phyloP scores from a whole-genome alignment of 1,140 invertebrate species.

The Atopsyche davidsoni region DNA sequence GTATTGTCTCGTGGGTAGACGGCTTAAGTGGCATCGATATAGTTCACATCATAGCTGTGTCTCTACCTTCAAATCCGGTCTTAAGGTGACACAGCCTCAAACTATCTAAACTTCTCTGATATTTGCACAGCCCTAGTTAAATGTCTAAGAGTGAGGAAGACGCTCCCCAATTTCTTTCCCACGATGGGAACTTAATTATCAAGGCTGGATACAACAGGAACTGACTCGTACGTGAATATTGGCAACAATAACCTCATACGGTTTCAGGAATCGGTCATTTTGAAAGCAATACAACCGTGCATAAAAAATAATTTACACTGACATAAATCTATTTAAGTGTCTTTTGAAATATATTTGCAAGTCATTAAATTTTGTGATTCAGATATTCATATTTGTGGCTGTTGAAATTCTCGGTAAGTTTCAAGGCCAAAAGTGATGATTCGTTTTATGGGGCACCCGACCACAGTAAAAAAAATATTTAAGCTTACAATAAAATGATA shows the following conservation, averaged over 20 bases:
- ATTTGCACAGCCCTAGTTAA: too few relatives aligned
- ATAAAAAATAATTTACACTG: neutral
- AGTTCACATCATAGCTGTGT: too few relatives aligned
- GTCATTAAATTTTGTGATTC: neutral
- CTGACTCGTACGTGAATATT: conserved; percentile 16
- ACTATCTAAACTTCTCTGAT: too few relatives aligned
- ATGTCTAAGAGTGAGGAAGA: neutral
- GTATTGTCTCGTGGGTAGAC: too few relatives aligned
- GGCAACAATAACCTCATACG: conserved; percentile 11
- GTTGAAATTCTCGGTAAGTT: too few relatives aligned
- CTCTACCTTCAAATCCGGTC: too few relatives aligned
- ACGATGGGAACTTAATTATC: conserved; percentile 20
- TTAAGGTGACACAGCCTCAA: too few relatives aligned
- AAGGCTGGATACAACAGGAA: conserved; percentile 15
- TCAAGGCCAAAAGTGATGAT: too few relatives aligned
- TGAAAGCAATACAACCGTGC: neutral
- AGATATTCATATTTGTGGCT: neutral
- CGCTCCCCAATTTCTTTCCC: conserved; percentile 7
- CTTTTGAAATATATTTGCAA: conserved; percentile 3
- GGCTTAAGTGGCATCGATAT: too few relatives aligned
- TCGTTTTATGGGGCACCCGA: too few relatives aligned
- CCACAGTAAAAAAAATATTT: too few relatives aligned
- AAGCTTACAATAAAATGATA: too few relatives aligned
- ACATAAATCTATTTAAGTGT: neutral
- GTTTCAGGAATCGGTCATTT: neutral